A percentile compares a stretch with the other conserved stretches of the same genome.
Evolutionary conservation across 2,113 vertebrate species (phyloP).

Genomic region (Podarcis raffonei): DNA sequence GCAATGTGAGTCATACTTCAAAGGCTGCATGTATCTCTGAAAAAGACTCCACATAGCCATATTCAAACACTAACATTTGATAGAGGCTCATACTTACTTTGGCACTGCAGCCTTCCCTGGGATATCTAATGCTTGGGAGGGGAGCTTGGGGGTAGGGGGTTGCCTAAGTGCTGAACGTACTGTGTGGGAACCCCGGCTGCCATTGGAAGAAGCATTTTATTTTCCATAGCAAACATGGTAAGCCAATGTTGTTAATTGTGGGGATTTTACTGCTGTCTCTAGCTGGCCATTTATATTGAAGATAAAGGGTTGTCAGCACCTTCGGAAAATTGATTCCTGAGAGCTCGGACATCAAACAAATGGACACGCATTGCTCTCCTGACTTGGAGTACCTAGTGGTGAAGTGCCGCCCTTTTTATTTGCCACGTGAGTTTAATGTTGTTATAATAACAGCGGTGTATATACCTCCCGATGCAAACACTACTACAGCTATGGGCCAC

Average conservation of each 20-base stretch:
- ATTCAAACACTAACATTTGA: conserved; percentile 58
- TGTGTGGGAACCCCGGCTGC: conserved; percentile 40
- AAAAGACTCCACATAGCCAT: conserved; percentile 56
- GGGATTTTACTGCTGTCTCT: conserved; percentile 1
- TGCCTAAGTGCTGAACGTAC: conserved; percentile 27
- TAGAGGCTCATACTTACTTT: conserved; percentile 66
- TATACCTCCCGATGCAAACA: too few relatives aligned
- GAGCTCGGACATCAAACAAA: too few relatives aligned
- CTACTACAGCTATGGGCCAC: too few relatives aligned
- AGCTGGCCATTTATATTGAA: neutral
- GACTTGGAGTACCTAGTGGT: too few relatives aligned
- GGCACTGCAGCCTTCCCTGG: conserved; percentile 49
- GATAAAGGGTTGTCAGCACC: neutral
- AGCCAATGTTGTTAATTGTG: conserved; percentile 12
- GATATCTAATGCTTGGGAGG: conserved; percentile 40
- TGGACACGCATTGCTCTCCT: too few relatives aligned
- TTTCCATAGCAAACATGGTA: conserved; percentile 29
- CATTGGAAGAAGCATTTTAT: conserved; percentile 51
- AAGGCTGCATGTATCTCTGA: conserved; percentile 47
- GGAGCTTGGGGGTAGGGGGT: conserved; percentile 13
- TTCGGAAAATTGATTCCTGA: neutral
- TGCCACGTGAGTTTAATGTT: too few relatives aligned
- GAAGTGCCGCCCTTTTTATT: too few relatives aligned
- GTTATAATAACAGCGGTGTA: too few relatives aligned
- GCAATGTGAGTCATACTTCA: conserved; percentile 58